Evolutionary conservation across 2,113 vertebrate species (phyloP).

Genomic region (Cariama cristata): DNA sequence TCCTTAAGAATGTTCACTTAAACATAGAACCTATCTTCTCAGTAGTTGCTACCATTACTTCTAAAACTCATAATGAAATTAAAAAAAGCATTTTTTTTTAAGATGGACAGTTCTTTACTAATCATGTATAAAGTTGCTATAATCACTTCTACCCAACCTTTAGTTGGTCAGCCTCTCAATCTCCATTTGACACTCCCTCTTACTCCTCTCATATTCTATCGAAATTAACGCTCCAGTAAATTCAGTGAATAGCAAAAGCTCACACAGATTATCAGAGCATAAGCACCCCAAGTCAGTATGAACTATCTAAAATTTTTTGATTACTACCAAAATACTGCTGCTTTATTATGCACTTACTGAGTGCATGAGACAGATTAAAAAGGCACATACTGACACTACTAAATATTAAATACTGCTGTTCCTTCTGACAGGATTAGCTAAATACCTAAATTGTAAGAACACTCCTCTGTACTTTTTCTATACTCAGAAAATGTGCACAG

Average conservation of each 20-base stretch:
- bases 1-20: background rate
- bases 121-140: background rate
- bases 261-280: background rate
- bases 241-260: background rate
- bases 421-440: slow-evolving; percentile 31
- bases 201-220: background rate
- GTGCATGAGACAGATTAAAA: background rate
- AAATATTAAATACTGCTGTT: background rate
- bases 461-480: background rate
- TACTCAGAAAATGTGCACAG: background rate
- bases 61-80: background rate
- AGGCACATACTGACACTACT: background rate
- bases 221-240: background rate
- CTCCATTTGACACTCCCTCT: background rate
- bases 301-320: background rate
- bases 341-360: background rate
- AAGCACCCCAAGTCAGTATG: background rate
- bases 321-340: background rate
- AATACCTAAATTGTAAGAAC: slow-evolving; percentile 19
- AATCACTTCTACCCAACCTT: background rate
- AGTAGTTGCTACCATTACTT: background rate
- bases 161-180: background rate
- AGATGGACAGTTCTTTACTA: background rate
- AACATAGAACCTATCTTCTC: background rate
- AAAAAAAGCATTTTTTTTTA: background rate